Conservation (phyloP, 1,140 invertebrate genomes). For the Drosophila kanapiae region DNA sequence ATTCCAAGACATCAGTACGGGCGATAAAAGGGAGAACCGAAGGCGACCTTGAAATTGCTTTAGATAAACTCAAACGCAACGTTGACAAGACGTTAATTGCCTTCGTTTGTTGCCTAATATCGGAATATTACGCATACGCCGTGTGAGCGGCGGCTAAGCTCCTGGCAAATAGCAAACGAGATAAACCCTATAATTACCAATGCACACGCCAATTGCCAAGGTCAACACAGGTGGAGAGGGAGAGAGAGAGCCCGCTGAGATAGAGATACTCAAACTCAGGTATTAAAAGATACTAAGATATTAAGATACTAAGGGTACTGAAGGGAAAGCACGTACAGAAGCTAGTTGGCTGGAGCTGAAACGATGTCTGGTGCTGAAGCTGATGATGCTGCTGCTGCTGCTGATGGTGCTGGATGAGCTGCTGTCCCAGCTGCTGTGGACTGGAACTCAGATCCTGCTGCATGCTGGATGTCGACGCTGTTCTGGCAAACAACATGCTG, state of each 20-base stretch:
- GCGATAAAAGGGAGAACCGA: conserved; percentile 14
- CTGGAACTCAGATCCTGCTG: conserved; percentile 29
- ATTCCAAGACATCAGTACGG: conserved; percentile 14
- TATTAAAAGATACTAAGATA: conserved; percentile 19
- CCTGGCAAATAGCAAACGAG: conserved; percentile 49
- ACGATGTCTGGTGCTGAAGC: conserved; percentile 34
- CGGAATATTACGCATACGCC: conserved; percentile 65
- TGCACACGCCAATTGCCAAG: conserved; percentile 62
- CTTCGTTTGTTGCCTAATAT: conserved; percentile 31
- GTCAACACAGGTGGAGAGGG: conserved; percentile 35
- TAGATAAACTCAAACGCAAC: conserved; percentile 41
- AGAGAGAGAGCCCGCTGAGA: not conserved
- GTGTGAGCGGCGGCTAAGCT: conserved; percentile 24
- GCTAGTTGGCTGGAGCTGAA: conserved; percentile 47
- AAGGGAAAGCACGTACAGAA: conserved; percentile 61
- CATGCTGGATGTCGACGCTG: conserved; percentile 47
- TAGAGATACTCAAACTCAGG: conserved; percentile 2
- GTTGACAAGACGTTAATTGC: conserved; percentile 64
- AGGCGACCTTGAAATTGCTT: conserved; percentile 43
- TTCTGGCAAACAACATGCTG: conserved; percentile 78
- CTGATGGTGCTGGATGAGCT: conserved; percentile 27
- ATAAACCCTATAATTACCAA: conserved; percentile 53
- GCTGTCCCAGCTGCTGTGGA: conserved; percentile 24
- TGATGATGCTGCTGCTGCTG: conserved; percentile 34
- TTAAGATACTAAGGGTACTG: conserved; percentile 36